Evolutionary conservation across 2,113 vertebrate genomes (phyloP).

Genomic region (Pangasianodon gigas): DNA sequence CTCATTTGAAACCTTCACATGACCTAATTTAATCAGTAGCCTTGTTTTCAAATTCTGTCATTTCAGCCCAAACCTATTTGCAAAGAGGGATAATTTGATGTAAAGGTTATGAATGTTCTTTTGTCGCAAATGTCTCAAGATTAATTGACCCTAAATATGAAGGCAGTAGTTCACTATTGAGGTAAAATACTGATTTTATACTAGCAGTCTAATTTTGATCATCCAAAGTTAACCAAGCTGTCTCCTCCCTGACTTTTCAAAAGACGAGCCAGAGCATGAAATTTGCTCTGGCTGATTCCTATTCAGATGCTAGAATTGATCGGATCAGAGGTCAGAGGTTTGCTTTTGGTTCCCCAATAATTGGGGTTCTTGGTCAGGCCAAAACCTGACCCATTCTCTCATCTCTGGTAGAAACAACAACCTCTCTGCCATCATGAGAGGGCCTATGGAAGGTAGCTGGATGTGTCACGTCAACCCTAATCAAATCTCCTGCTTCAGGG

Average conservation of each 20-base stretch:
- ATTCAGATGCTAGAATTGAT: conserved; percentile 24
- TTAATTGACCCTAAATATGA: background rate
- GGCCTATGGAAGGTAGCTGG: conserved; percentile 6
- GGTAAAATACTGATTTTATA: background rate
- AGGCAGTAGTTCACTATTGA: background rate
- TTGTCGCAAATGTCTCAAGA: background rate
- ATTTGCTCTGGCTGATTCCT: conserved; percentile 25
- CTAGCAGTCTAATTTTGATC: too few species aligned
- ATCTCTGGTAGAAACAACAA: background rate
- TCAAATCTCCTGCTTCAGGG: conserved; percentile 44
- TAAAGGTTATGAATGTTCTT: background rate
- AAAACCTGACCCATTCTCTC: conserved; percentile 8
- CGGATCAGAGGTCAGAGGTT: background rate
- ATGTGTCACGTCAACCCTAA: conserved; percentile 46
- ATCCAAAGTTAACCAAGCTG: background rate
- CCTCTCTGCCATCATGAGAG: background rate
- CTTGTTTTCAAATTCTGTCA: background rate
- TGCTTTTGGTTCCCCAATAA: conserved; percentile 17
- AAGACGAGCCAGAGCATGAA: conserved; percentile 28
- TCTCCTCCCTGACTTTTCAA: background rate
- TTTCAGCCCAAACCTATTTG: background rate
- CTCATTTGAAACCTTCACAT: background rate
- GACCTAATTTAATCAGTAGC: background rate
- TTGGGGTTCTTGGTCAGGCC: background rate
- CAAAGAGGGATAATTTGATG: background rate